These are phyloP conservation scores for Conomelus anceps DNA, from an alignment of 2,888 invertebrate species.

Conservation along the genomic window DNA sequence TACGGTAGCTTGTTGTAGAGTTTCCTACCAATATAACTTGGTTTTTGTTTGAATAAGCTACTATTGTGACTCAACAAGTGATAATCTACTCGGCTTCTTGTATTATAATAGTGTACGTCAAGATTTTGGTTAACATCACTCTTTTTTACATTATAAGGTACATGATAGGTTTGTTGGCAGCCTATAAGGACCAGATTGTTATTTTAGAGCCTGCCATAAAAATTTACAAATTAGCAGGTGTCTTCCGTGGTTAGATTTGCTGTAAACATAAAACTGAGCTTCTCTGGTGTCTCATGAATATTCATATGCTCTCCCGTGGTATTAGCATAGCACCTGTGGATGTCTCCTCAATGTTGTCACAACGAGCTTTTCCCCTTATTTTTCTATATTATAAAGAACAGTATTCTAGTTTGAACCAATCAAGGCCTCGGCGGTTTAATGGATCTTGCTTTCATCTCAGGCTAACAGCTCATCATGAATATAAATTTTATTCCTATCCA, in stretches of 20 bases:
- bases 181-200: not conserved
- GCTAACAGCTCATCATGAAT: no score
- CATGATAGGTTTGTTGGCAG: not conserved
- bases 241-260: not conserved
- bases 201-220: not conserved
- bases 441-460: no score
- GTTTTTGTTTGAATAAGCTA: no score
- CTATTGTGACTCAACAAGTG: no score
- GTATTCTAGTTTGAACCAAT: not conserved
- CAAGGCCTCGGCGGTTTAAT: no score
- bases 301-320: not conserved
- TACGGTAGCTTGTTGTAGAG: no score
- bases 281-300: not conserved
- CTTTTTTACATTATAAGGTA: no score
- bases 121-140: no score
- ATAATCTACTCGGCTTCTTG: no score
- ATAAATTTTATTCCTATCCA: no score
- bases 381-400: not conserved
- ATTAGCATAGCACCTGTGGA: not conserved
- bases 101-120: no score
- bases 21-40: no score
- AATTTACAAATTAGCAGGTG: not conserved
- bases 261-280: not conserved
- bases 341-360: not conserved
- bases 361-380: not conserved